Evolutionary conservation across 2,797 vertebrate genomes (phyloP).

Genomic region (Rhinophrynus dorsalis): DNA sequence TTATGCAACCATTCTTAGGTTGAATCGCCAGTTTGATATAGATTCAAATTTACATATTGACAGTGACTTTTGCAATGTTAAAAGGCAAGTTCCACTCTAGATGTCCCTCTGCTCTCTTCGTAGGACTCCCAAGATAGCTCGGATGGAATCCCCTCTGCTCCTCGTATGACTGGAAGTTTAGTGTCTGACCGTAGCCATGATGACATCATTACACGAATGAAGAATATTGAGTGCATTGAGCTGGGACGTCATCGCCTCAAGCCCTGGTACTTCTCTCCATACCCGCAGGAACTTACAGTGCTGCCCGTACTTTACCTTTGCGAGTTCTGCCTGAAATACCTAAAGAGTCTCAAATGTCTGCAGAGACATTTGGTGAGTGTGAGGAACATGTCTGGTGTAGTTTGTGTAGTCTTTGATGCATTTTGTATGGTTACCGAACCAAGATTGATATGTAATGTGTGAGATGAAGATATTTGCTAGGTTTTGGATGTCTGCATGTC

Average conservation of each 20-base stretch:
- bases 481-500: too few relatives aligned
- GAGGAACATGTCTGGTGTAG: too few relatives aligned
- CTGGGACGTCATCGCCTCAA: constrained; percentile 91
- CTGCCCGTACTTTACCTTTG: constrained; percentile 95
- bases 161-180: constrained; percentile 92
- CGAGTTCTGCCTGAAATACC: constrained; percentile 97
- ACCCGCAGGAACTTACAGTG: constrained; percentile 91
- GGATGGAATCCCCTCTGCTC: constrained; percentile 87
- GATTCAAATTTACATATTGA: too few relatives aligned
- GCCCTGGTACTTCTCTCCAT: constrained; percentile 96
- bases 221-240: constrained; percentile 96
- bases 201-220: constrained; percentile 95
- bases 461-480: too few relatives aligned
- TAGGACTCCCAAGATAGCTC: constrained; percentile 96
- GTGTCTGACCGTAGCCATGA: constrained; percentile 95
- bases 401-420: too few relatives aligned
- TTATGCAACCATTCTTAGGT: too few relatives aligned
- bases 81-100: neutral
- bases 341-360: constrained; percentile 95
- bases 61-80: too few relatives aligned
- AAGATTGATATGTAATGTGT: too few relatives aligned
- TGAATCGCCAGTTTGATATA: too few relatives aligned
- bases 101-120: neutral
- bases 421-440: too few relatives aligned
- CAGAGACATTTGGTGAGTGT: constrained; percentile 89